Base-by-base conservation (phyloP, 2,113 vertebrate genomes). In the Heterotis niloticus region DNA sequence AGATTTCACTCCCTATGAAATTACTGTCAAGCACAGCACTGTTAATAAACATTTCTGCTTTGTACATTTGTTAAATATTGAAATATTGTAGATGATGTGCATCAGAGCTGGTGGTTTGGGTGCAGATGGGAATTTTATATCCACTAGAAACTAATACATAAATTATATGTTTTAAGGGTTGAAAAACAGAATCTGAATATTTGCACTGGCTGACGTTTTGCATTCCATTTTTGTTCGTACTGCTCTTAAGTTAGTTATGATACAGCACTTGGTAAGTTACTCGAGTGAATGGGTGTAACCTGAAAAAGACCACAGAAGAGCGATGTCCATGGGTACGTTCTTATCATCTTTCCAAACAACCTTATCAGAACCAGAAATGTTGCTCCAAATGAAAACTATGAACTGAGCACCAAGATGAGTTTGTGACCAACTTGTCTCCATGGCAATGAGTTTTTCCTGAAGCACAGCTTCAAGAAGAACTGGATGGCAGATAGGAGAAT, bases 361-460 rank as follows among this genome's bases (percentile, higher is more conserved):
- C 52, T 54, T 71, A 71, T 29, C 44, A 74, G 57, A 74, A 59
- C 34, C 54, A 26, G 71, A 74, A 13, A 0, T 24, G 34, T 44
- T 44, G 24, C 18, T 54, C 71, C 20, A 26, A 59, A 9, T 24
- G 54, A 74, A 74, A 74, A 51, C 71, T 74, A 57, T 24, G 57
- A 74, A 74, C 71, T 74, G n/a, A 59, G 23, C 71, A 74, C 71
- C 16, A 24, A 74, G 23, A 74, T 74, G 24, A 57, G 13, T 57
- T 28, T 59, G 66, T 68, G 66, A 68, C 26, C 66, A 68, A 17
- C 24, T 1, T 68, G 66, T 68, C 66, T 28, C 66, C 66, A 68
- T 68, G 26, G 66, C 24, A 68, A 68, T 24, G 28, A 14, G 34
- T 9, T 68, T 20, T 68, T 68, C 29, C 12, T 28, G 24, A 68